Evolutionary conservation across 1,140 invertebrate genomes (phyloP).

Genomic region (Drosophila subobscura): DNA sequence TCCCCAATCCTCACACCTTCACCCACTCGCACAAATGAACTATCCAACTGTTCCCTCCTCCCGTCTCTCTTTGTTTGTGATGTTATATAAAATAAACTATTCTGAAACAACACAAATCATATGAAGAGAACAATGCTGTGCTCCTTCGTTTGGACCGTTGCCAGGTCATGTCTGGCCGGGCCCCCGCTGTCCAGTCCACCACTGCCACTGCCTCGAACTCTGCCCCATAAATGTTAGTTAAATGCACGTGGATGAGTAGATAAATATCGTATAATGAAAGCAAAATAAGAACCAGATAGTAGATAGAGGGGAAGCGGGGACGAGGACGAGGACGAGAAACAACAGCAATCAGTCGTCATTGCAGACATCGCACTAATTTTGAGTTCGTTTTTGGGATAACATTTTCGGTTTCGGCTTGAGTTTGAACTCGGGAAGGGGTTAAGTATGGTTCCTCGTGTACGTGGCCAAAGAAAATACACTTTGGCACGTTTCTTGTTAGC

Average conservation of each 20-base stretch:
- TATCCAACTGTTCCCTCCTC: constrained; percentile 5
- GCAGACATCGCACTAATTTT: constrained; percentile 76
- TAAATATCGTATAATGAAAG: constrained; percentile 82
- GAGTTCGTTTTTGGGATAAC: constrained; percentile 68
- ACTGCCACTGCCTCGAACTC: not conserved
- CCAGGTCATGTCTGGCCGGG: constrained; percentile 32
- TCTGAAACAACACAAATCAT: constrained; percentile 67
- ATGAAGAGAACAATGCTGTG: constrained; percentile 9
- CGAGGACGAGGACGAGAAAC: constrained; percentile 13
- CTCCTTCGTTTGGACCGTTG: constrained; percentile 26
- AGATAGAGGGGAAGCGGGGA: not conserved
- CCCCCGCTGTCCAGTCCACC: not conserved
- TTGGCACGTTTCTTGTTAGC: constrained; percentile 81
- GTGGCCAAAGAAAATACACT: constrained; percentile 78
- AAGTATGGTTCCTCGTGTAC: constrained; percentile 35
- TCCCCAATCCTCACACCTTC: constrained; percentile 9
- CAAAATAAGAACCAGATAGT: constrained; percentile 67
- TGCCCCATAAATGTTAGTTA: constrained; percentile 61
- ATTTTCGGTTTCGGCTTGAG: constrained; percentile 25
- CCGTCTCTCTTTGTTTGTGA: constrained; percentile 41
- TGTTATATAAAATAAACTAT: constrained; percentile 73
- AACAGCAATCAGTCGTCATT: constrained; percentile 69
- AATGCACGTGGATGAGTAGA: constrained; percentile 81
- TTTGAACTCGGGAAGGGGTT: constrained; percentile 20
- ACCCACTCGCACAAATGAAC: not conserved